Conservation (phyloP, 2,113 vertebrate genomes). For the Podilymbus podiceps region DNA sequence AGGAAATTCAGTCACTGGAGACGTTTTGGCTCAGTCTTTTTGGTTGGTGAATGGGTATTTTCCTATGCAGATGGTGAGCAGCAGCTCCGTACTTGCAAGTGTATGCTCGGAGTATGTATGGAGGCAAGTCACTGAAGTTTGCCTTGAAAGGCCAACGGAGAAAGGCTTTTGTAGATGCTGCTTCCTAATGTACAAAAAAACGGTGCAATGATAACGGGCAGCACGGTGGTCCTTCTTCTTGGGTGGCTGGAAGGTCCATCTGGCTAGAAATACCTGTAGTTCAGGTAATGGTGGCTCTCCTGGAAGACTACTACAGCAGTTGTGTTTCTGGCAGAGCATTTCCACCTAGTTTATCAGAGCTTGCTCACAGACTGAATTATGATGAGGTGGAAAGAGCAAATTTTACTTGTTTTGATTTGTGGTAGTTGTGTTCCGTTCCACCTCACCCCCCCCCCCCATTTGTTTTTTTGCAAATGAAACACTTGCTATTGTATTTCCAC, state of each 20-base stretch:
- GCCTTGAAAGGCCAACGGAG: background rate
- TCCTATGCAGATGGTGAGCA: background rate
- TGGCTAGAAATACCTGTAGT: background rate
- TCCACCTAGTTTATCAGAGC: background rate
- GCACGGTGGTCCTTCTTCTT: background rate
- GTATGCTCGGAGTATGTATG: fast-evolving
- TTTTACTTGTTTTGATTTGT: background rate
- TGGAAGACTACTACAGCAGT: background rate
- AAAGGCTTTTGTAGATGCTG: background rate
- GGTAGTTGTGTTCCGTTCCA: too few relatives aligned
- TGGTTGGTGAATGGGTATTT: background rate
- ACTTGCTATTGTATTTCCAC: background rate
- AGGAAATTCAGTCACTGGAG: background rate
- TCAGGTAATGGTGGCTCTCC: background rate
- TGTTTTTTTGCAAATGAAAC: background rate
- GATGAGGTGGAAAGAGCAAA: fast-evolving
- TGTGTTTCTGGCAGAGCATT: background rate
- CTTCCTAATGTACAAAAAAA: background rate
- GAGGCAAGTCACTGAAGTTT: background rate
- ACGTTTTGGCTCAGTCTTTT: background rate
- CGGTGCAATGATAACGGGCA: background rate
- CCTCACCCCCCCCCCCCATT: background rate
- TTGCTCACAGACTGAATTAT: background rate
- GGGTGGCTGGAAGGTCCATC: background rate
- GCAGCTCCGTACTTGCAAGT: background rate